Conservation (phyloP, 2,797 vertebrate genomes). For the Lepilemur ruficaudatus region DNA sequence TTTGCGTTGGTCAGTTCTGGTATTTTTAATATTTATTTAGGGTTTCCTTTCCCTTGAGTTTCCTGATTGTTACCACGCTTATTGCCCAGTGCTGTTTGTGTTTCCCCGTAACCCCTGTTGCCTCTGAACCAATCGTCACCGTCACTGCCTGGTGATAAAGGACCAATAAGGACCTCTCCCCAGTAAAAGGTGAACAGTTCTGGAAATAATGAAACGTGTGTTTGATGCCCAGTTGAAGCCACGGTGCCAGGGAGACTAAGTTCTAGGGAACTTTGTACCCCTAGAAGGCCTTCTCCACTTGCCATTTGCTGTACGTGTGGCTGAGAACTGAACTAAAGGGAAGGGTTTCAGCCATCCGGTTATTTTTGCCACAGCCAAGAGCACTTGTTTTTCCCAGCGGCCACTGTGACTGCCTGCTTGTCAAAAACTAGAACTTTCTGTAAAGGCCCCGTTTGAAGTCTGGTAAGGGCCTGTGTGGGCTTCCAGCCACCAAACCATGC, state of each 20-base stretch:
- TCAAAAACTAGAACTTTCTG: background rate
- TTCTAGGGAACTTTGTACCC: background rate
- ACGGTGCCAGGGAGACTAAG: background rate
- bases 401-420: background rate
- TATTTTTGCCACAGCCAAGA: background rate
- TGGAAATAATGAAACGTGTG: background rate
- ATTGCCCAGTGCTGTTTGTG: background rate
- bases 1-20: background rate
- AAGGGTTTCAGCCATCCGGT: background rate
- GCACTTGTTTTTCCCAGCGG: background rate
- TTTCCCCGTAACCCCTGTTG: background rate
- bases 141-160: background rate
- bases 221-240: background rate
- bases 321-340: background rate
- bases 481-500: background rate
- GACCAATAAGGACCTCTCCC: background rate
- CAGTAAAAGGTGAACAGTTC: background rate
- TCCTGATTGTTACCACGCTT: background rate
- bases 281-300: background rate
- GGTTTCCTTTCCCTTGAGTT: background rate
- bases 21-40: background rate
- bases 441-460: background rate
- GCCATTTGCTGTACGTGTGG: background rate
- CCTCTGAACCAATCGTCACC: background rate
- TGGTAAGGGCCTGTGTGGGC: background rate